Conservation (phyloP, 2,888 invertebrate species). For the Heliconius ismenius region DNA sequence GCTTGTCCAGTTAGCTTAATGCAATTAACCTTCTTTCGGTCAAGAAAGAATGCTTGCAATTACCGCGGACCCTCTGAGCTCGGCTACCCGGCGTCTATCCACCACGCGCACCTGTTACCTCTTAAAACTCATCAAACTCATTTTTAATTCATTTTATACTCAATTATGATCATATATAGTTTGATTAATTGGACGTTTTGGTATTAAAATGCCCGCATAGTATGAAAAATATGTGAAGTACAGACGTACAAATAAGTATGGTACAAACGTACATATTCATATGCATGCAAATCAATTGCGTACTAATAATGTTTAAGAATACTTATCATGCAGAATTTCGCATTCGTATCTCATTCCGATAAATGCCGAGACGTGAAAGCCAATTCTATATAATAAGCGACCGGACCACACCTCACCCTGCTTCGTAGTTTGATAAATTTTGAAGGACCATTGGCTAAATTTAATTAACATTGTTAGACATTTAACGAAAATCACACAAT, state of each 20-base stretch:
- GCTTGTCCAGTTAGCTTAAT: conserved; percentile 45
- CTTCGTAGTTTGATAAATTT: conserved; percentile 12
- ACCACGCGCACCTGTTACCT: conserved; percentile 42
- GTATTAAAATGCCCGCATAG: conserved; percentile 45
- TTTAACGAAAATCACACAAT: conserved; percentile 50
- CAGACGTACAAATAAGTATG: conserved; percentile 24
- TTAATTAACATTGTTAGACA: conserved; percentile 36
- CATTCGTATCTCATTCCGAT: conserved; percentile 71
- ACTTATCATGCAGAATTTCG: conserved; percentile 58
- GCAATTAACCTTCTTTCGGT: conserved; percentile 69
- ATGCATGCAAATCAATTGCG: conserved; percentile 15
- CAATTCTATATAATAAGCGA: conserved; percentile 62
- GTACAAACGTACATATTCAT: conserved; percentile 23
- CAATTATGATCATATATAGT: conserved; percentile 11
- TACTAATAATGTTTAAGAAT: conserved; percentile 27
- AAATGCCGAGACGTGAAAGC: conserved; percentile 76
- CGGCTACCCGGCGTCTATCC: conserved; percentile 54
- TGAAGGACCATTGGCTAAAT: neutral
- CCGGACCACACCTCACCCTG: conserved; percentile 12
- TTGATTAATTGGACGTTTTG: conserved; percentile 41
- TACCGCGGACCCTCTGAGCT: conserved; percentile 44
- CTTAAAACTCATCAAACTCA: neutral
- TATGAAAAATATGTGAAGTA: conserved; percentile 28
- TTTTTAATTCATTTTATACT: neutral
- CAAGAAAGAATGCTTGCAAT: conserved; percentile 72